phyloP scores from a whole-genome alignment of 2,888 invertebrate genomes.

The Platerodrilus igneus region DNA sequence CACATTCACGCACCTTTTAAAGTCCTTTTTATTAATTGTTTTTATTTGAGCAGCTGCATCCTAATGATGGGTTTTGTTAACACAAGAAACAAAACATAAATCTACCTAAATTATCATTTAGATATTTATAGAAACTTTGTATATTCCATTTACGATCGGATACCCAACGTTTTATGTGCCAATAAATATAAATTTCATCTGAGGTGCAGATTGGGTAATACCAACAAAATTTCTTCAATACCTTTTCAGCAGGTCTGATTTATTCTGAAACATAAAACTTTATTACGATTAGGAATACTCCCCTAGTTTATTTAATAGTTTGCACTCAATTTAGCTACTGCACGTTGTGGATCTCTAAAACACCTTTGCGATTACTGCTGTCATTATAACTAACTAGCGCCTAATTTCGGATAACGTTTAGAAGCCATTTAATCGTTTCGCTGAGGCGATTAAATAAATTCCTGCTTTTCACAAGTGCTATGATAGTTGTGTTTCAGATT shows the following conservation, averaged over 20 bases:
- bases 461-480: slow-evolving; percentile 23
- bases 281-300: slow-evolving; percentile 36
- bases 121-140: no score
- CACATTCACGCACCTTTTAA: no score
- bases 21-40: no score
- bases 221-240: slow-evolving; percentile 24
- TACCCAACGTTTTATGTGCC: slow-evolving; percentile 23
- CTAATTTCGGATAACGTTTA: neutral
- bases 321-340: no score
- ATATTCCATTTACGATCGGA: no score
- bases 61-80: no score
- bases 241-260: slow-evolving; percentile 36
- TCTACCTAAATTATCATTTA: no score
- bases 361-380: no score
- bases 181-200: slow-evolving; percentile 25
- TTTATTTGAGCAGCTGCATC: no score
- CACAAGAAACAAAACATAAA: no score
- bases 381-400: no score
- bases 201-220: slow-evolving; percentile 22
- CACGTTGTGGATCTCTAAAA: no score
- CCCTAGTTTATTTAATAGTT: slow-evolving; percentile 36
- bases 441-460: slow-evolving; percentile 21
- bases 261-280: slow-evolving; percentile 36
- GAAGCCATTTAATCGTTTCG: slow-evolving; percentile 7
- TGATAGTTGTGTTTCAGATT: slow-evolving; percentile 34